Conservation (phyloP, 53 echinoderm and acorn worm genomes). For the Luidia sarsii region DNA sequence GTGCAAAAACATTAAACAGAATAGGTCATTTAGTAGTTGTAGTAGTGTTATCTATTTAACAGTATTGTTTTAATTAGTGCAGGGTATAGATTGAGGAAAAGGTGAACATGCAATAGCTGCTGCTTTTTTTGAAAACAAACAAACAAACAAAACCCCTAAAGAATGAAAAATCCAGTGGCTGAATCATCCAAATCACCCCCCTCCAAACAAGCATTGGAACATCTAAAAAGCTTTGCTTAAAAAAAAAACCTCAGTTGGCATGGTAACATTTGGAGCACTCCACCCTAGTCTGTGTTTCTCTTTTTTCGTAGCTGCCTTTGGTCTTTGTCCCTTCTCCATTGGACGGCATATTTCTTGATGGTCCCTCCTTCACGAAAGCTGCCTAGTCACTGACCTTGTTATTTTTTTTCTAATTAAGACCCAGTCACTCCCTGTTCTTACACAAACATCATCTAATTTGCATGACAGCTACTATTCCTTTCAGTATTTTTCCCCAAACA, state of each 20-base stretch:
- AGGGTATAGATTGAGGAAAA: no score
- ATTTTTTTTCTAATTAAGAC: not conserved
- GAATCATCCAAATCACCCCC: not conserved
- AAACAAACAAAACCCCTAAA: not conserved
- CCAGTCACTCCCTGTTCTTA: conserved; percentile 35
- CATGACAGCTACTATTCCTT: conserved; percentile 23
- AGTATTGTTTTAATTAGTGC: no score
- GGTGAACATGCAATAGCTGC: conserved; percentile 68
- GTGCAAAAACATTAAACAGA: no score
- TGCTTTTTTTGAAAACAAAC: not conserved
- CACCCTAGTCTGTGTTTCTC: conserved; percentile 26
- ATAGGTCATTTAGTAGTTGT: no score
- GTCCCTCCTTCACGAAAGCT: not conserved
- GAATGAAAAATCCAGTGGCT: no score
- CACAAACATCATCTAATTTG: conserved; percentile 50
- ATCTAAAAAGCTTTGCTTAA: conserved; percentile 46
- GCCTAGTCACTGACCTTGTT: conserved; percentile 2
- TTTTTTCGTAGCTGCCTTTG: not conserved
- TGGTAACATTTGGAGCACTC: not conserved
- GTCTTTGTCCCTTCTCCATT: not conserved
- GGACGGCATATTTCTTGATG: not conserved
- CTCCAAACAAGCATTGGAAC: conserved; percentile 8
- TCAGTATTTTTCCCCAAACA: conserved; percentile 13
- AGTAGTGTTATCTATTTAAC: no score
- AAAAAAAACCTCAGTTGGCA: not conserved